Evolutionary conservation across 37 sponge, comb jelly and placozoan species (phyloP).

Genomic region (Petrosia ficiformis): DNA sequence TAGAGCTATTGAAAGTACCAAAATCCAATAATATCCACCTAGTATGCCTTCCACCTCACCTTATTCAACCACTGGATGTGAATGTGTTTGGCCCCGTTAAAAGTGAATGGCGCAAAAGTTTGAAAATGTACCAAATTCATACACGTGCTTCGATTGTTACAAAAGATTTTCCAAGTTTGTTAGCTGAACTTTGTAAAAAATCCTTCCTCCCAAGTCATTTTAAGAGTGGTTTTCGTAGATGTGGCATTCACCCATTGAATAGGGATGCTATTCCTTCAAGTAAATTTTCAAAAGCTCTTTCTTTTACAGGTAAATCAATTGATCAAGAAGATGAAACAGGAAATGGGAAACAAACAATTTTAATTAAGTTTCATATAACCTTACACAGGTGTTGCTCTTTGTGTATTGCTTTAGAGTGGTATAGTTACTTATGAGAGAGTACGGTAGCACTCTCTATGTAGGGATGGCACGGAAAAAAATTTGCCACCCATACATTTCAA

Average conservation of each 20-base stretch:
- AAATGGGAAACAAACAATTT: too few species aligned
- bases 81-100: constrained; percentile 53
- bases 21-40: constrained; percentile 22
- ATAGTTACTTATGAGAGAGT: too few species aligned
- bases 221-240: constrained; percentile 17
- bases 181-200: constrained; percentile 18
- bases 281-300: constrained; percentile 24
- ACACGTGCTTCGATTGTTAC: constrained; percentile 40
- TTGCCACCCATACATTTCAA: too few species aligned
- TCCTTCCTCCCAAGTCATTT: constrained; percentile 22
- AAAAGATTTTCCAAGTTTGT: constrained; percentile 36
- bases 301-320: neutral
- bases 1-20: constrained; percentile 20
- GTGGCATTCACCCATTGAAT: constrained; percentile 34
- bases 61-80: constrained; percentile 58
- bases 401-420: too few species aligned
- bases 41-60: constrained; percentile 44
- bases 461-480: too few species aligned
- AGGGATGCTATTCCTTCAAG: too few species aligned
- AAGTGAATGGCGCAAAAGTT: constrained; percentile 29
- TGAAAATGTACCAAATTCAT: constrained; percentile 27
- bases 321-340: too few species aligned
- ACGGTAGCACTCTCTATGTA: too few species aligned
- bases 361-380: too few species aligned
- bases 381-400: too few species aligned